Percentiles rank a stretch among this genome's conserved stretches.
phyloP scores from a whole-genome alignment of 2,888 invertebrate species.

The Frankliniella intonsa region DNA sequence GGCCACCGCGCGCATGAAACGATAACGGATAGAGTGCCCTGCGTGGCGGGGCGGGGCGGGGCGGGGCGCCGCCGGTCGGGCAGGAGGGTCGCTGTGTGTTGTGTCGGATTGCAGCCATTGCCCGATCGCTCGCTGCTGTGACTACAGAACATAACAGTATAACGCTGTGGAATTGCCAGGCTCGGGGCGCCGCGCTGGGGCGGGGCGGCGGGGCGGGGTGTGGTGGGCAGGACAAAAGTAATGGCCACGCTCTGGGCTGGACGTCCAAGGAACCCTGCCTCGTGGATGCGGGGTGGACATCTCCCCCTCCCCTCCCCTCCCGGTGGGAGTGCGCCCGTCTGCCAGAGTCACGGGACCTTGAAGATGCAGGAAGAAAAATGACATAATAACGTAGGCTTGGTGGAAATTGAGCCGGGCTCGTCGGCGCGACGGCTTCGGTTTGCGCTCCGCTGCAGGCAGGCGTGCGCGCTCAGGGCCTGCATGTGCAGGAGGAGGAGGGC shows the following conservation, averaged over 20 bases:
- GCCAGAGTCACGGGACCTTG: not conserved
- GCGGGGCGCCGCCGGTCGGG: not conserved
- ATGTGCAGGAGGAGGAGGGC: not conserved
- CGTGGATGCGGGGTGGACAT: not conserved
- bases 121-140: slow-evolving; percentile 16
- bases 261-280: not conserved
- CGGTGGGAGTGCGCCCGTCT: not conserved
- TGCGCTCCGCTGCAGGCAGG: not conserved
- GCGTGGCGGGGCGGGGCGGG: not conserved
- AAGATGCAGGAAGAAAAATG: slow-evolving; percentile 10
- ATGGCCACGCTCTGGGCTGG: not conserved
- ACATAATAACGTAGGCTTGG: not conserved
- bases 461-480: not conserved
- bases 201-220: not conserved
- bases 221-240: not conserved
- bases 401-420: not conserved
- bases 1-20: slow-evolving; percentile 4
- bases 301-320: not conserved
- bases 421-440: not conserved
- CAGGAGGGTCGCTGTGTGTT: not conserved
- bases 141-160: slow-evolving; percentile 27
- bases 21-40: slow-evolving; percentile 12
- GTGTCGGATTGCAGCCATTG: slow-evolving; percentile 19
- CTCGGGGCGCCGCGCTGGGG: not conserved
- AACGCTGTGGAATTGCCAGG: slow-evolving; percentile 11